A percentile compares a stretch with the other conserved stretches of the same genome.
phyloP scores from a whole-genome alignment of 2,888 invertebrate species.

The Agrenia bidenticulata region DNA sequence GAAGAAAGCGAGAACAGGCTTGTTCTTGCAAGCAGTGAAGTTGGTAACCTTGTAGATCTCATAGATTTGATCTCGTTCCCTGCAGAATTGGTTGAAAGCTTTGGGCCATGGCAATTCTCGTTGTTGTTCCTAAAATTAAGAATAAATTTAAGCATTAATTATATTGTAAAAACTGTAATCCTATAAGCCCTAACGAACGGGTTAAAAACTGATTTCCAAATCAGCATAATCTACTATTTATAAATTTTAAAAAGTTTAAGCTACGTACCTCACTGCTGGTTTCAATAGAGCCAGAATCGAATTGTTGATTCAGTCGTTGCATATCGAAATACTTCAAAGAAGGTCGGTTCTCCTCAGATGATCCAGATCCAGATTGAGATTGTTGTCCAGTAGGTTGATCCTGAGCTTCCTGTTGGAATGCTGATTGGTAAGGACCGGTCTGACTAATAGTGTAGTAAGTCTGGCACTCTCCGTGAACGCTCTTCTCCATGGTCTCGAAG shows the following conservation, averaged over 20 bases:
- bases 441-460: conserved; percentile 54
- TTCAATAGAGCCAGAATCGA: conserved; percentile 28
- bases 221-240: too few relatives aligned
- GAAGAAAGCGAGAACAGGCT: conserved; percentile 52
- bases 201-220: too few relatives aligned
- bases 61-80: conserved; percentile 51
- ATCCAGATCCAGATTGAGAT: conserved; percentile 6
- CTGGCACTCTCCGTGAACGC: conserved; percentile 55
- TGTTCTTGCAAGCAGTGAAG: conserved; percentile 56
- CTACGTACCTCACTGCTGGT: conserved; percentile 34
- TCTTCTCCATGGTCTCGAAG: conserved; percentile 53
- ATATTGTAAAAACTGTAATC: too few relatives aligned
- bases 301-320: conserved; percentile 3
- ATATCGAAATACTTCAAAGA: background rate
- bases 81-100: conserved; percentile 45
- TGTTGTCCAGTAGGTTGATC: conserved; percentile 18
- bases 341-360: conserved; percentile 14
- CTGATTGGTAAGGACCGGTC: conserved; percentile 41
- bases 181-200: too few relatives aligned
- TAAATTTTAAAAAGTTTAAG: too few relatives aligned
- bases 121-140: conserved; percentile 9
- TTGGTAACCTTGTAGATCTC: conserved; percentile 57
- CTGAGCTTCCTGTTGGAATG: conserved; percentile 44
- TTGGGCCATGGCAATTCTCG: conserved; percentile 18
- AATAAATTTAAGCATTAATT: too few relatives aligned